Evolutionary conservation across 2,113 vertebrate species (phyloP).

Genomic region (Pithys albifrons): DNA sequence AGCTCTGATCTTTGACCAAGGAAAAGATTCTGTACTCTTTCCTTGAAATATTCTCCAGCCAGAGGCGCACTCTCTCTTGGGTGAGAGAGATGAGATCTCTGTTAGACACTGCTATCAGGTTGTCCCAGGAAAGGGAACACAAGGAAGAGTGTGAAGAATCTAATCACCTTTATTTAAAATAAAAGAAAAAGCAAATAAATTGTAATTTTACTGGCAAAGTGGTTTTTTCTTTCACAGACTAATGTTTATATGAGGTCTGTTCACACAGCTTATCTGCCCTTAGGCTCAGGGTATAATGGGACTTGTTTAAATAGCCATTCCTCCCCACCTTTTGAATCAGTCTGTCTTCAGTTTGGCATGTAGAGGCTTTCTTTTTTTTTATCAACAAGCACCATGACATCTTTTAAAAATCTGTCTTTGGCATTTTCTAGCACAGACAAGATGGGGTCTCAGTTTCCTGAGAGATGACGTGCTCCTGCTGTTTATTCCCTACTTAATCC

Average conservation of each 20-base stretch:
- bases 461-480: neutral
- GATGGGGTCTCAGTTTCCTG: neutral
- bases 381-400: neutral
- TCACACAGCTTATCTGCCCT: neutral
- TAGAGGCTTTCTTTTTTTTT: neutral
- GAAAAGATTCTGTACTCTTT: neutral
- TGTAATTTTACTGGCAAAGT: neutral
- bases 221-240: neutral
- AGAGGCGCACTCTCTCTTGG: neutral
- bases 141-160: neutral
- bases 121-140: neutral
- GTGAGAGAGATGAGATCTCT: neutral
- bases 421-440: neutral
- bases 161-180: neutral
- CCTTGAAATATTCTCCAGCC: neutral
- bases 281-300: neutral
- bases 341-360: neutral
- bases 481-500: slow-evolving; percentile 24
- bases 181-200: neutral
- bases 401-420: neutral
- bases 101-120: neutral
- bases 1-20: neutral
- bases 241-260: neutral
- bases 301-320: neutral
- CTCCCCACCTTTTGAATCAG: neutral